Conservation (phyloP, 2,113 vertebrate genomes). For the Hymenochirus boettgeri region DNA sequence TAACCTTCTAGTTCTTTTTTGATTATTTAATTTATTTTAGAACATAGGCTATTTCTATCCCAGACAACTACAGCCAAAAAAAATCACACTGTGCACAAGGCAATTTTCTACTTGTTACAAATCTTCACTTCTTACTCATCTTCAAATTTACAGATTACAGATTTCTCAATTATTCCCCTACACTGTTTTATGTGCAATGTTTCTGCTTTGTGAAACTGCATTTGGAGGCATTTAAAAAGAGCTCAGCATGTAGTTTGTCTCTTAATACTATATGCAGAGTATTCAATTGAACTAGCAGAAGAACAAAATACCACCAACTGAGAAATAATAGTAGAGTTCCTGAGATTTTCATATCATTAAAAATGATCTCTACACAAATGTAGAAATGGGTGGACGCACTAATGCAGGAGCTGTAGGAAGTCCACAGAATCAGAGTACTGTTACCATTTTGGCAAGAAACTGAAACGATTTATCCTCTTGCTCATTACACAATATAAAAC, state of each 20-base stretch:
- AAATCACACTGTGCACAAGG: too few species aligned
- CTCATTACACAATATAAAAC: slow-evolving; percentile 38
- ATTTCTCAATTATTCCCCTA: too few species aligned
- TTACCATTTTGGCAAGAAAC: slow-evolving; percentile 22
- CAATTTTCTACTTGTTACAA: too few species aligned
- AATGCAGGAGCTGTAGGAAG: slow-evolving; percentile 34
- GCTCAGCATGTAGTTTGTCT: slow-evolving; percentile 18
- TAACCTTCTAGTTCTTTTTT: too few species aligned
- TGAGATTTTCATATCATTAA: slow-evolving; percentile 31
- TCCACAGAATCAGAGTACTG: slow-evolving; percentile 17
- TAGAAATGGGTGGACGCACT: slow-evolving; percentile 31
- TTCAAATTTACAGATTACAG: too few species aligned
- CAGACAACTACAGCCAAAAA: too few species aligned
- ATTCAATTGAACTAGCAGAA: background rate
- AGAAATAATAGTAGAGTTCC: slow-evolving; percentile 32
- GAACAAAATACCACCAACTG: slow-evolving; percentile 15
- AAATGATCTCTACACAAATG: slow-evolving; percentile 33
- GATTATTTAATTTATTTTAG: too few species aligned
- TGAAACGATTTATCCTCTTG: slow-evolving; percentile 37
- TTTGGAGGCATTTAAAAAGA: background rate
- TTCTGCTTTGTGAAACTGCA: too few species aligned
- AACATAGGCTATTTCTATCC: too few species aligned
- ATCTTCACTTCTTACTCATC: too few species aligned
- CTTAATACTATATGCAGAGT: slow-evolving; percentile 17
- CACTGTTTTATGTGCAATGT: too few species aligned